Base-by-base conservation (phyloP, 2,113 vertebrate genomes). In the Eulacestoma nigropectus region DNA sequence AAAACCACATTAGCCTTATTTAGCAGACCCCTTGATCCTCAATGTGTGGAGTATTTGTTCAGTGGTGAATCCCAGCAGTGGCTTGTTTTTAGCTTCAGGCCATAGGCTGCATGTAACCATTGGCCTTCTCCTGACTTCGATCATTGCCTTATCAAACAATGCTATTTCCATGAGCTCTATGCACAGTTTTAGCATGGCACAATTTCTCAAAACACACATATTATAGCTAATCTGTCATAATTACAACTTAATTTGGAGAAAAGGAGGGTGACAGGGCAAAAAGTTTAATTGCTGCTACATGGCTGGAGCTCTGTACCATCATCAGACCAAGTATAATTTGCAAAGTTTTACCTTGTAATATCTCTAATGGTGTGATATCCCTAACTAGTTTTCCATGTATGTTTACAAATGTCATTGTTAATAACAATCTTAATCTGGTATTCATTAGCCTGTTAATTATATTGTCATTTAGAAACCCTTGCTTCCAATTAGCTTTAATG, bases 401-500 rank as follows among this genome's bases (percentile, higher is more conserved):
- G 39, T 96, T 97, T 96, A 79, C 55, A 96, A 87, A 90, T 94
- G 95, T 91, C 76, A 84, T 94, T 97, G 65, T 94, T 96, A 96
- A 95, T 97, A 96, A 97, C 83, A 92, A 89, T 62, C 80, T 69
- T 77, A 77, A 83, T 83, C 65, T 80, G 68, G 87, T 64, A 93
- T 95, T 96, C 87, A 96, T 96, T 97, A 93, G 62, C 52, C 78
- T 94, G 74, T 94, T 96, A 94, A 96, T 97, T 95, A 96, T 39
- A 75, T 27, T 59, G 90, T 65, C 49, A 83, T 95, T 97, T 96
- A 93, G 72, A 95, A 97, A 75, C 59, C 14, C 67, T 80, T 96
- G 85, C 91, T 91, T 96, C 87, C 81, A 97, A 90, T 95, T 97
- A 97, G 73, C 55, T 90, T 94, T 95, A 97, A 96, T 96, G 91